Base-by-base conservation (phyloP, 2,113 vertebrate species). In the Ciconia maguari region DNA sequence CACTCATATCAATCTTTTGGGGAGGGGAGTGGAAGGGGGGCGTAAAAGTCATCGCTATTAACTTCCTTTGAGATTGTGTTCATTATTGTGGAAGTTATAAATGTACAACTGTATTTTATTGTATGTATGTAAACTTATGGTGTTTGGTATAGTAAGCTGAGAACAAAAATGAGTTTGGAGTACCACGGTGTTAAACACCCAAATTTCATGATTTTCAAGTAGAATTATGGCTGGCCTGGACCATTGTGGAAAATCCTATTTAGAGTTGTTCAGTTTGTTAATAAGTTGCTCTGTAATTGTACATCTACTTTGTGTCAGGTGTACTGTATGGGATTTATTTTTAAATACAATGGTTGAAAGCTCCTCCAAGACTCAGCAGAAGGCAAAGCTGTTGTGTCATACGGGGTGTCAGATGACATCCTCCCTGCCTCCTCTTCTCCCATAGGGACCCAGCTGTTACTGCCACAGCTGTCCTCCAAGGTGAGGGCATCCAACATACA, bases 161-260 rank as follows among this genome's bases (percentile, higher is more conserved):
- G 46, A 94, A 68, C 10, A 83, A 93, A 90, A 89, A 75, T 60
- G 13, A 20, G 9, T 24, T 85, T 80, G 51, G 44, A 94, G 34
- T 88, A 57, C 36, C 24, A 17, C 49, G 70, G 51, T 0, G 0
- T 76, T 79, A 29, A 85, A 65, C n/a, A 80, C 18, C 5, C 41
- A 74, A 52, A 76, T 76, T 65, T 92, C 68, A 70, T 64, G 34
- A 62, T 83, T 87, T 89, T 91, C 46, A 69, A 48, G 58, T 34
- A 72, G 79, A 30, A 46, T 92, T 92, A 32, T 36, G 38, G 49
- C 49, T 83, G 44, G 24, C 62, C 58, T 71, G 49, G 48, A 80
- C 20, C 21, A 13, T 36, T 76, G 34, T 86, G 46, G 38, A 83
- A 92, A 84, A 90, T 86, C 81, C n/a, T 85, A 9, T 70, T 96